Evolutionary conservation across 1,140 invertebrate species (phyloP).

Genomic region (Bombus impatiens): DNA sequence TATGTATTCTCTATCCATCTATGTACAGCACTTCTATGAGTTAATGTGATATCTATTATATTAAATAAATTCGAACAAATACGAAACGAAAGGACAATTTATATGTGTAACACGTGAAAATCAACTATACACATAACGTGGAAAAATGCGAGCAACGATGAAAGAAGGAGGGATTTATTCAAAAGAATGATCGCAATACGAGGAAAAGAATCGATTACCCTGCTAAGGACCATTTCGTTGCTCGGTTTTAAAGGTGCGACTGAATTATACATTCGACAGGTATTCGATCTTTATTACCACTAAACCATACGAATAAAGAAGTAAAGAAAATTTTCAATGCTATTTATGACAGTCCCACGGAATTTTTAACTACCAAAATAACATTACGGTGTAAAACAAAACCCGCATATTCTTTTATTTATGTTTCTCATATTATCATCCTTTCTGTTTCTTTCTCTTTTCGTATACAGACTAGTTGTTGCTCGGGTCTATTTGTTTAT

Average conservation of each 20-base stretch:
- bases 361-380: slow-evolving; percentile 9
- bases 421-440: not conserved
- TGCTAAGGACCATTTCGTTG: slow-evolving; percentile 18
- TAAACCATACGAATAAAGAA: slow-evolving; percentile 40
- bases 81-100: slow-evolving; percentile 40
- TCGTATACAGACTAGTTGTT: not conserved
- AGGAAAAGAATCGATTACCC: not conserved
- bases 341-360: not conserved
- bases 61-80: slow-evolving; percentile 73
- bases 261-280: slow-evolving; percentile 17
- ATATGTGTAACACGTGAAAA: slow-evolving; percentile 10
- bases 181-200: not conserved
- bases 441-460: not conserved
- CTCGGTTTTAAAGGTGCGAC: not conserved
- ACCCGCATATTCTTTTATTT: not conserved
- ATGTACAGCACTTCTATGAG: slow-evolving; percentile 79
- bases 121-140: not conserved
- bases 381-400: not conserved
- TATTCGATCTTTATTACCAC: slow-evolving; percentile 26
- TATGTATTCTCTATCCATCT: slow-evolving; percentile 77
- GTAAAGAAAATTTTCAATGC: slow-evolving; percentile 19
- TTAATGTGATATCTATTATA: slow-evolving; percentile 80
- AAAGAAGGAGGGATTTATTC: not conserved
- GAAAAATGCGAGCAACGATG: not conserved
- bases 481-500: too few relatives aligned